phyloP scores from a whole-genome alignment of 2,888 invertebrate species.

The Lapara coniferarum region DNA sequence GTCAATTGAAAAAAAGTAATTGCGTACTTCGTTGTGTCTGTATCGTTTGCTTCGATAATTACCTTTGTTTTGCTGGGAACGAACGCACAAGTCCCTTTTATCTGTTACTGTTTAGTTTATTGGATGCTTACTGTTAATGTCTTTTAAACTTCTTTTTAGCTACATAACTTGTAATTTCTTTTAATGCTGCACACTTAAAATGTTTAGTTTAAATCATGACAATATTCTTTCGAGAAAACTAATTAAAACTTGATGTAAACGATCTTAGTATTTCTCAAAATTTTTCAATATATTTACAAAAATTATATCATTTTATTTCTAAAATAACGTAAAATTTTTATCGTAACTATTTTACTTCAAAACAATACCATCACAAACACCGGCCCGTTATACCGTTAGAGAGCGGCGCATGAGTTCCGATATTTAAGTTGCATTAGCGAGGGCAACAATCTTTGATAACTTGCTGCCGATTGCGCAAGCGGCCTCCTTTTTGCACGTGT shows the following conservation, averaged over 20 bases:
- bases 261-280: too few relatives aligned
- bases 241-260: too few relatives aligned
- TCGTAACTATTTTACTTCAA: conserved; percentile 49
- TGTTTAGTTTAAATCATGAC: too few relatives aligned
- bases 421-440: conserved; percentile 62
- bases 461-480: conserved; percentile 68
- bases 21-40: conserved; percentile 35
- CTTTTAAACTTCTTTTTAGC: neutral
- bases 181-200: neutral
- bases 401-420: conserved; percentile 51
- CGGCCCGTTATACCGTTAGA: conserved; percentile 64
- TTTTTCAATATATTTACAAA: too few relatives aligned
- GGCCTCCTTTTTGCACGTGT: conserved; percentile 74
- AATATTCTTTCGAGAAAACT: too few relatives aligned
- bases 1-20: conserved; percentile 37
- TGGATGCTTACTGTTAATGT: conserved; percentile 33
- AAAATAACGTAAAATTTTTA: neutral
- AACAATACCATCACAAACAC: conserved; percentile 67
- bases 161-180: neutral
- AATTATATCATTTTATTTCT: too few relatives aligned
- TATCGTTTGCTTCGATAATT: conserved; percentile 41
- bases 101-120: conserved; percentile 27
- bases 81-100: conserved; percentile 28
- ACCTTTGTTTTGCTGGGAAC: conserved; percentile 42
- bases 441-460: conserved; percentile 75